Conservation (phyloP, 2,797 vertebrate species). For the Eutrigla gurnardus region DNA sequence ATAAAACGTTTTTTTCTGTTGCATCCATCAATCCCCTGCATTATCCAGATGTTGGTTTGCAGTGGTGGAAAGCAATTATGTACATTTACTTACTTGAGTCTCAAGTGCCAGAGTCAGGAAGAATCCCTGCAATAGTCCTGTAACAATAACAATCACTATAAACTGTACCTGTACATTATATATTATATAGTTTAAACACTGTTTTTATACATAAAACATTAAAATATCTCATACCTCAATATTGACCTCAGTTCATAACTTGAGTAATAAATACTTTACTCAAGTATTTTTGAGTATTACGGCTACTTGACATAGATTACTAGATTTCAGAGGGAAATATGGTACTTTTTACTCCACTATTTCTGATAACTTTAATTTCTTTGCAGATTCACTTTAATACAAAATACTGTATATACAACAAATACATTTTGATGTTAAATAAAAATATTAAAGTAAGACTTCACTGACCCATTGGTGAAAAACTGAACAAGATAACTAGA, state of each 20-base stretch:
- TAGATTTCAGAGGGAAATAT: background rate
- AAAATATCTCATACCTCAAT: background rate
- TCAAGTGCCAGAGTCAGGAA: background rate
- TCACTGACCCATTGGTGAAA: too few relatives aligned
- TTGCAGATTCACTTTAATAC: too few relatives aligned
- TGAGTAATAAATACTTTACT: background rate
- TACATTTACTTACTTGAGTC: background rate
- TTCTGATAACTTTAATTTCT: too few relatives aligned
- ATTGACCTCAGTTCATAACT: background rate
- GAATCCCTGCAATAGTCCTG: background rate
- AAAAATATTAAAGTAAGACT: too few relatives aligned
- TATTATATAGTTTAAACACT: too few relatives aligned
- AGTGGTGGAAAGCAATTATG: background rate
- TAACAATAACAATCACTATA: background rate
- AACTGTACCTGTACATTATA: too few relatives aligned
- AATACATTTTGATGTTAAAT: too few relatives aligned
- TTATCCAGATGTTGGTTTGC: background rate
- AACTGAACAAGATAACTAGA: too few relatives aligned
- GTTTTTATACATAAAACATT: background rate
- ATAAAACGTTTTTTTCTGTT: background rate
- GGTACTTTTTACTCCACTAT: background rate
- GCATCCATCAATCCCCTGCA: background rate
- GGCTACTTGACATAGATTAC: background rate
- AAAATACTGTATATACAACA: too few relatives aligned
- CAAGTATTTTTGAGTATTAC: background rate